A percentile compares a stretch with the other conserved stretches of the same genome.
Evolutionary conservation across 2,888 invertebrate genomes (phyloP).

Genomic region (Cheilosia scutellata): DNA sequence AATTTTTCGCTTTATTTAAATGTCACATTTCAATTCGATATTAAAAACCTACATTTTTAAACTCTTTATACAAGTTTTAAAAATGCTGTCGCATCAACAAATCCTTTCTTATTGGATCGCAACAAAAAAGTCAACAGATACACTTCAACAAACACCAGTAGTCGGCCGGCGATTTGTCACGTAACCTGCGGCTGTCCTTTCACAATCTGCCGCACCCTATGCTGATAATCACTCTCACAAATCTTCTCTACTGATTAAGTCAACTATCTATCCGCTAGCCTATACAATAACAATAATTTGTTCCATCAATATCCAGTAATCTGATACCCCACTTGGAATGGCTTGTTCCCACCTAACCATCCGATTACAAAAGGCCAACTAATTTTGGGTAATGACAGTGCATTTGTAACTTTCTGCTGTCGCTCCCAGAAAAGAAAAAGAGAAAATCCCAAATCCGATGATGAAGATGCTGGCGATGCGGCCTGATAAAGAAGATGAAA

Average conservation of each 20-base stretch:
- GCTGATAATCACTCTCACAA: not conserved
- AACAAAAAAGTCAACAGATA: no score
- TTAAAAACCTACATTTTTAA: no score
- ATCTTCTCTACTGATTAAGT: constrained; percentile 11
- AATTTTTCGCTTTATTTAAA: no score
- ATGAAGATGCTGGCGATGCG: constrained; percentile 24
- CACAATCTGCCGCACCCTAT: no score
- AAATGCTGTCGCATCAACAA: no score
- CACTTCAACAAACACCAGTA: no score
- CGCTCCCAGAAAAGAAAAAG: not conserved
- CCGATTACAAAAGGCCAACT: constrained; percentile 41
- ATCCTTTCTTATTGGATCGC: no score
- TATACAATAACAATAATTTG: not conserved
- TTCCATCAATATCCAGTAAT: constrained; percentile 23
- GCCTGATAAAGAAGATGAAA: constrained; percentile 30
- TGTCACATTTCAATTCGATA: no score
- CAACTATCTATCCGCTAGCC: not conserved
- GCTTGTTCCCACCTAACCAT: constrained; percentile 3
- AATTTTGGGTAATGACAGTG: constrained; percentile 59
- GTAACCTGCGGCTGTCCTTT: no score
- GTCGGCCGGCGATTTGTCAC: no score
- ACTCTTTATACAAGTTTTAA: no score
- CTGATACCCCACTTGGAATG: constrained; percentile 21
- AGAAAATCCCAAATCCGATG: constrained; percentile 8
- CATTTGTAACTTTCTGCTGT: constrained; percentile 39